Base-by-base conservation (phyloP, 2,113 vertebrate species). In the Oplegnathus fasciatus region DNA sequence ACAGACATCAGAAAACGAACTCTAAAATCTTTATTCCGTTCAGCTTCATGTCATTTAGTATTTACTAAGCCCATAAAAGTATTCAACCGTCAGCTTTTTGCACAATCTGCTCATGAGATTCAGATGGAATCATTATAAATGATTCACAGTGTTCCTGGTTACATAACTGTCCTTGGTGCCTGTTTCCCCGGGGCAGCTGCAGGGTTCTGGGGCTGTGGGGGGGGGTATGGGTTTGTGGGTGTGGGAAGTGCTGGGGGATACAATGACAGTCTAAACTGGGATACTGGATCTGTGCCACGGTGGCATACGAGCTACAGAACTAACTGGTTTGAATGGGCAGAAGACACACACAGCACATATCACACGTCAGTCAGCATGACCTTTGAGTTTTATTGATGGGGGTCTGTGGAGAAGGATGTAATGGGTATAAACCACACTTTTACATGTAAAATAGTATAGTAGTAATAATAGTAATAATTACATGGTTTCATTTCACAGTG, bases 251-350 rank as follows among this genome's bases (percentile, higher is more conserved):
- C 55, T 73, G 62, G 30, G 67, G 86, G 88, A 91, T 92, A 82
- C 62, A 55, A 85, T 92, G 89, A 84, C 88, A 78, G 78, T 92
- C 95, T 96, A 96, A 96, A 94, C 92, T 94, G 91, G 92, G 94
- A 93, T 34, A 40, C 72, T 92, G 92, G 83, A 80, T 61, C 52
- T 78, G 62, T 69, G 82, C 89, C 92, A 90, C n/a, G 2, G 52
- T 30, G n/a, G 58, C 40, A 79, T 75, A 79, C 14, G 9, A 78
- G 75, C 85, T 52, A 80, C 72, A 90, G 87, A 80, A 62, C 72
- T 46, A 64, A 88, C 71, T 24, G 28, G 24, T 89, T 52, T 84
- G 44, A 90, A 87, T 89, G 82, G 52, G 61, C 54, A 69, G 80
- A 52, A 77, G 77, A 80, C 84, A 20, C 69, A 28, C 72, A 62